A percentile compares a stretch with the other conserved stretches of the same genome.
Conservation (phyloP, 2,113 vertebrate species). For the Lampris incognitus region DNA sequence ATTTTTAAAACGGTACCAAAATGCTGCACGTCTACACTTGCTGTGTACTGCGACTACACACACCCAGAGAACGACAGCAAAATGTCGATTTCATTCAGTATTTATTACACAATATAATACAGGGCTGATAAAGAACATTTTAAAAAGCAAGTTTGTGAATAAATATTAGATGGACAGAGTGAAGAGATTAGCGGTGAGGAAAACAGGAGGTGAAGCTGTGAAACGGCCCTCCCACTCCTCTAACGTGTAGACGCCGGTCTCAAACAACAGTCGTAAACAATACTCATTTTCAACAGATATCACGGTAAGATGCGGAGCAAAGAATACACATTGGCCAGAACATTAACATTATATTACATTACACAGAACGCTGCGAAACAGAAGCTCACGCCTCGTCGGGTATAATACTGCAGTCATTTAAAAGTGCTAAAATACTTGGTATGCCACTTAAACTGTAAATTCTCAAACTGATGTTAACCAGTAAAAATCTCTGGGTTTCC, state of each 20-base stretch:
- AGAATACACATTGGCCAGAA: too few relatives aligned
- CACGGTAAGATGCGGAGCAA: too few relatives aligned
- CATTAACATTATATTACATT: not conserved
- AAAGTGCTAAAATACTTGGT: not conserved
- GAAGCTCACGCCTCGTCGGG: not conserved
- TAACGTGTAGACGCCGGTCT: too few relatives aligned
- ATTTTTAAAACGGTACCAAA: not conserved
- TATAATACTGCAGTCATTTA: not conserved
- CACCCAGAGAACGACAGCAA: not conserved
- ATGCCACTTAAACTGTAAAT: not conserved
- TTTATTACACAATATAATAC: slow-evolving; percentile 70
- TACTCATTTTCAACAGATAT: too few relatives aligned
- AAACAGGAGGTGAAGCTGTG: not conserved
- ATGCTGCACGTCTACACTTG: not conserved
- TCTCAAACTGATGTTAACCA: not conserved
- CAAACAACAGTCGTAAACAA: too few relatives aligned
- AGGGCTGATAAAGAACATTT: slow-evolving; percentile 56
- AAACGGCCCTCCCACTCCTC: too few relatives aligned
- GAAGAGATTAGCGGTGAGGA: not conserved
- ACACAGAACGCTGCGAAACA: not conserved
- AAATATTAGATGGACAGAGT: slow-evolving; percentile 38
- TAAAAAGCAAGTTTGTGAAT: slow-evolving; percentile 53
- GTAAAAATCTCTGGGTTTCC: not conserved
- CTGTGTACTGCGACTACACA: not conserved
- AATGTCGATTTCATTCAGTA: slow-evolving; percentile 33